phyloP scores from a whole-genome alignment of 2,888 invertebrate species.

The Melanargia galathea region DNA sequence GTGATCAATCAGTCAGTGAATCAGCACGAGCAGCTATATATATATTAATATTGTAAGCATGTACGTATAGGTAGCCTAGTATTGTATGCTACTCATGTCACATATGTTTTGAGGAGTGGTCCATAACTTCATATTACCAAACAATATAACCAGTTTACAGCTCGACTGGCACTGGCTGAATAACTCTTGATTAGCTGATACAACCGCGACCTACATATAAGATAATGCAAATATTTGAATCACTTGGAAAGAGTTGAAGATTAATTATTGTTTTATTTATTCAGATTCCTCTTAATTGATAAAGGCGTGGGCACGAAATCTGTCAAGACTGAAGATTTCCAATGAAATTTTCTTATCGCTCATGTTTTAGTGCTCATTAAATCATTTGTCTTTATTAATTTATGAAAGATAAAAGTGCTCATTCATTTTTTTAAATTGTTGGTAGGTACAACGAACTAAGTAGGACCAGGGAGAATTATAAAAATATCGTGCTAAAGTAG shows the following conservation, averaged over 20 bases:
- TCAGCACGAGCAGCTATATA: too few relatives aligned
- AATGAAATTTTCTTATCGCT: constrained; percentile 10
- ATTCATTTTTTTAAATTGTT: too few relatives aligned
- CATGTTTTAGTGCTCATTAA: neutral
- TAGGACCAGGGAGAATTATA: too few relatives aligned
- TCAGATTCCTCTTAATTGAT: constrained; percentile 29
- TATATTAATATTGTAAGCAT: neutral
- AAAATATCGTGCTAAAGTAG: too few relatives aligned
- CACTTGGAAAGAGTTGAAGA: constrained; percentile 12
- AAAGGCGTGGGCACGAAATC: constrained; percentile 33
- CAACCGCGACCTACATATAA: constrained; percentile 36
- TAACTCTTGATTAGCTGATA: constrained; percentile 26
- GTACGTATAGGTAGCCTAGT: neutral
- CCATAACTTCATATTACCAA: constrained; percentile 20
- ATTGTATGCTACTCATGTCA: constrained; percentile 13
- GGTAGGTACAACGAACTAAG: too few relatives aligned
- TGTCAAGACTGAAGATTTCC: neutral
- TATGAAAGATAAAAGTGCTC: too few relatives aligned
- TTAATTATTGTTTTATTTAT: constrained; percentile 31
- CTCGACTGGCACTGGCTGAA: constrained; percentile 11
- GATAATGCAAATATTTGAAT: constrained; percentile 33
- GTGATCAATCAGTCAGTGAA: too few relatives aligned
- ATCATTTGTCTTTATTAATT: neutral
- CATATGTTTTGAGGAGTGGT: constrained; percentile 16
- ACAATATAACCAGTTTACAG: constrained; percentile 28